Evolutionary conservation across 2,888 invertebrate genomes (phyloP), one percentile per base, ranked within the genome.

Genomic region (Chouioia cunea): DNA sequence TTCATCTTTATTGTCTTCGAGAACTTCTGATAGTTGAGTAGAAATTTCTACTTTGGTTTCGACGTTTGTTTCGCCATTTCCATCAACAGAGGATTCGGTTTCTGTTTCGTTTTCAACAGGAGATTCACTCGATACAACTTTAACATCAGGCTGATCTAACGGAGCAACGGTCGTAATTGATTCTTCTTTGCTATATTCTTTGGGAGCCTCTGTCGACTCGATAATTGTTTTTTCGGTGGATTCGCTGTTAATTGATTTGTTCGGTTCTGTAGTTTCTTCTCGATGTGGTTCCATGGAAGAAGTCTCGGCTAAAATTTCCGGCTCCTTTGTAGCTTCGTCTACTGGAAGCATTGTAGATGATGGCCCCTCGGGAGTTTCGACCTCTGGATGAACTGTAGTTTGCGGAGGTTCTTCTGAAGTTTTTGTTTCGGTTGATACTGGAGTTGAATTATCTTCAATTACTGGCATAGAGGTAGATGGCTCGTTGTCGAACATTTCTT

Each of bases 281-380:
- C 54, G 43, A 2, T 65, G 20, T 12, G 23, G 8, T 73, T 62
- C 68, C 50, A 36, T 43, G 15, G 46, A n/a, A 14, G 54, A 18
- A 8, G 8, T 18, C 4, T 52, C 62, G 14, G 43, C 48, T 3
- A 47, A 14, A 15, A 60, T 8, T 58, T 65, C 73, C 16, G 69
- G 22, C 27, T 44, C 44, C 12, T 50, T 43, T 0, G 60, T 50
- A 4, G 52, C 23, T 67, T 50, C 62, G 8, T 63, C 60, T 12
- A 16, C 16, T 4, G 64, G n/a, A 1, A 44, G n/a, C 56, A 56
- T 53, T 63, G 60, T 69, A 1, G 66, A 36, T 8, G 67, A 12
- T 18, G 12, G 27, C 27, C 64, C 47, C 63, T 56, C 18, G 44
- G 76, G 71, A 77, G 86, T 85, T 71, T 80, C 71, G 54, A 65